These are phyloP conservation scores for Allobates femoralis DNA, from an alignment of 2,797 vertebrate species.

Conservation along the genomic window DNA sequence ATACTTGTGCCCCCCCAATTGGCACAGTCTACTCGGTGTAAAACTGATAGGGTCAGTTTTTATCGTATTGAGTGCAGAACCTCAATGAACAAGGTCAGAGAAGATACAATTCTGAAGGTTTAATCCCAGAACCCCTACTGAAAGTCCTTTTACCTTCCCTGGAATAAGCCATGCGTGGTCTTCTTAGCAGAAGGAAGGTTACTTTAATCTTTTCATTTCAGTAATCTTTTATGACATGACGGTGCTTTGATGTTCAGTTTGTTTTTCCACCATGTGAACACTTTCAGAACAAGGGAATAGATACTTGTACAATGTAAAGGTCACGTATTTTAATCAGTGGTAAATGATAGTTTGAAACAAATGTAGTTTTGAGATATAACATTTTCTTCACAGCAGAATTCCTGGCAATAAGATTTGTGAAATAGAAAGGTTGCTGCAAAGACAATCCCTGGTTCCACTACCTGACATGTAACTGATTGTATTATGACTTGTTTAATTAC, in stretches of 20 bases:
- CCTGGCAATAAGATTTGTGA: neutral
- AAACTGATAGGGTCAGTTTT: neutral
- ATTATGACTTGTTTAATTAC: too few species aligned
- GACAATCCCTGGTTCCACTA: too few species aligned
- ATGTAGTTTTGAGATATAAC: slow-evolving; percentile 51
- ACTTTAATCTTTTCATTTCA: slow-evolving; percentile 39
- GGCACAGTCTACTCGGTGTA: neutral
- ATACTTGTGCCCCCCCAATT: neutral
- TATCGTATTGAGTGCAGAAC: neutral
- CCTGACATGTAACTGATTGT: too few species aligned
- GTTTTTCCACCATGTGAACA: slow-evolving; percentile 16
- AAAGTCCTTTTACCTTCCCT: neutral
- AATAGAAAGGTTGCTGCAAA: neutral
- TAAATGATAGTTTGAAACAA: slow-evolving; percentile 57
- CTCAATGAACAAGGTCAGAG: neutral
- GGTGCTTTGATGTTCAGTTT: neutral
- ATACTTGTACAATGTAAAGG: neutral
- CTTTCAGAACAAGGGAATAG: slow-evolving; percentile 10
- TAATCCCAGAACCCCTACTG: slow-evolving; percentile 7
- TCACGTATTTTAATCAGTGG: slow-evolving; percentile 50
- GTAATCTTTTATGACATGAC: slow-evolving; percentile 2
- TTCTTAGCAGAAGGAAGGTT: neutral
- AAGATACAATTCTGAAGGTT: neutral
- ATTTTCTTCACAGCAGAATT: neutral
- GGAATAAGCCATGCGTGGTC: neutral